A percentile compares a stretch with the other conserved stretches of the same genome.
Evolutionary conservation across 35 echinoderm and acorn worm genomes (phyloP).

Genomic region (Eucidaris tribuloides): DNA sequence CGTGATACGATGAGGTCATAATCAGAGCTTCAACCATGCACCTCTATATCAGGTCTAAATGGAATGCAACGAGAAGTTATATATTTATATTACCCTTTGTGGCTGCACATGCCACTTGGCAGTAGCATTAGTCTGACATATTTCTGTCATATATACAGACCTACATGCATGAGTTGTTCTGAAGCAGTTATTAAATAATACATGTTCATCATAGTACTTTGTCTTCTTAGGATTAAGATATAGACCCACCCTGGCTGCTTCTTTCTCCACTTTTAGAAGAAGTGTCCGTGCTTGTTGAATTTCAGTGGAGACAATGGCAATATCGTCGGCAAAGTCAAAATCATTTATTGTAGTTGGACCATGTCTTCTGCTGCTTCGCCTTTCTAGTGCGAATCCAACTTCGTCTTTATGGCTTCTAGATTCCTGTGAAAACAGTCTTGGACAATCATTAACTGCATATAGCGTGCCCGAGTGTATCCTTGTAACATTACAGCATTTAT

Average conservation of each 20-base stretch:
- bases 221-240: neutral
- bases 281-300: neutral
- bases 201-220: no score
- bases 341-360: conserved; percentile 19
- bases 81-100: no score
- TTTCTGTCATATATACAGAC: no score
- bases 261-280: conserved; percentile 13
- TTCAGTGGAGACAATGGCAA: neutral
- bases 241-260: conserved; percentile 5
- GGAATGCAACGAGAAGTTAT: no score
- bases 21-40: no score
- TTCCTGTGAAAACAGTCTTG: neutral
- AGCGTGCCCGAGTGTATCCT: conserved; percentile 39
- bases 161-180: no score
- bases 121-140: no score
- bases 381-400: conserved; percentile 16
- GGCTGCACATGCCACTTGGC: no score
- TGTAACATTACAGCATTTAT: conserved; percentile 30
- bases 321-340: conserved; percentile 46
- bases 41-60: no score
- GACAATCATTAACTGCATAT: conserved; percentile 45
- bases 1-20: no score
- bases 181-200: no score
- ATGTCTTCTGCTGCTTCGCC: conserved; percentile 12
- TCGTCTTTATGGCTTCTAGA: neutral